Evolutionary conservation across 2,113 vertebrate species (phyloP).

Genomic region (Lamprotornis superbus): DNA sequence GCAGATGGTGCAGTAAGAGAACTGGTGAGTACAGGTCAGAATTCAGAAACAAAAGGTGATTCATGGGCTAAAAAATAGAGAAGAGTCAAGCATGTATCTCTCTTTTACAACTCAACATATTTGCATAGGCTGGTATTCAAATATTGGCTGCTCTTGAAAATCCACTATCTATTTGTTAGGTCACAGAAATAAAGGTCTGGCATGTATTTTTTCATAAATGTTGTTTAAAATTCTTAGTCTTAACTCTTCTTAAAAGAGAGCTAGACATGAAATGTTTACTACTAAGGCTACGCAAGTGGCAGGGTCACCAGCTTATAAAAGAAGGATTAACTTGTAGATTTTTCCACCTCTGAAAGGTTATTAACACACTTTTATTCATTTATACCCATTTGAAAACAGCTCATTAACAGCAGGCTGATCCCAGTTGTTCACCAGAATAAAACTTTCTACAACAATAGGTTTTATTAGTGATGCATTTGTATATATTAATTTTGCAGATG

Average conservation of each 20-base stretch:
- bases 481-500: neutral
- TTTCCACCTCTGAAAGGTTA: neutral
- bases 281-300: neutral
- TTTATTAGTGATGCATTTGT: neutral
- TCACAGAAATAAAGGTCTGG: neutral
- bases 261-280: neutral
- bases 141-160: neutral
- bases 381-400: neutral
- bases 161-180: neutral
- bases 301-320: neutral
- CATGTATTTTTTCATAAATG: neutral
- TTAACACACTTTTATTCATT: neutral
- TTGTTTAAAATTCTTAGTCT: neutral
- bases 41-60: neutral
- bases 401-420: neutral
- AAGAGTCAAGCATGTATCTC: neutral
- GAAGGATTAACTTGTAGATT: neutral
- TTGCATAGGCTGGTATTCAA: neutral
- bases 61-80: neutral
- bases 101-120: neutral
- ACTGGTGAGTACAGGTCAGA: neutral
- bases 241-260: neutral
- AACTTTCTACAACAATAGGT: neutral
- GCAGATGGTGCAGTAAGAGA: neutral
- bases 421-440: neutral